Conservation (phyloP, 2,888 invertebrate species). For the Tortricodes alternella region DNA sequence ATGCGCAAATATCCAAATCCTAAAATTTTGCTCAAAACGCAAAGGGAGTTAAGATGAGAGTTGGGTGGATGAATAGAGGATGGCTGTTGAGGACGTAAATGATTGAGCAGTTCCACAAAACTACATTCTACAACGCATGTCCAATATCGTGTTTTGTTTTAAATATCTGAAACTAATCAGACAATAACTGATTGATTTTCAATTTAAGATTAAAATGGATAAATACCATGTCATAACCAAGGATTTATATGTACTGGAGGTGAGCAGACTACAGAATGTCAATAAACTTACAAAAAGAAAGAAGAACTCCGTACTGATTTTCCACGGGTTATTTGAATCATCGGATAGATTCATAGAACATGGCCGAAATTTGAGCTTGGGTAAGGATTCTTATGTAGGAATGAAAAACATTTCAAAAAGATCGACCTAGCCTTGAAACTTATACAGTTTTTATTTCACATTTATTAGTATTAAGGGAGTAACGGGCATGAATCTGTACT, state of each 20-base stretch:
- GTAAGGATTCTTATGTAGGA: not conserved
- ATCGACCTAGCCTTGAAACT: not conserved
- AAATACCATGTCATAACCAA: not conserved
- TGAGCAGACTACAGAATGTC: slow-evolving; percentile 1
- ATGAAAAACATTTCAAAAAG: not conserved
- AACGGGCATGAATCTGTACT: too few relatives aligned
- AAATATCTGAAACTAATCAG: too few relatives aligned
- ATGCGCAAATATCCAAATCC: too few relatives aligned
- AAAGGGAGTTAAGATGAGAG: too few relatives aligned
- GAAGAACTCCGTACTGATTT: not conserved
- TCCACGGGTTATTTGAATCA: slow-evolving; percentile 13
- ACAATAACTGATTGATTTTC: not conserved
- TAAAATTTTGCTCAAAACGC: too few relatives aligned
- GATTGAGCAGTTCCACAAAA: too few relatives aligned
- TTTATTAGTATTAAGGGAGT: too few relatives aligned
- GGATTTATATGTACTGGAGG: not conserved
- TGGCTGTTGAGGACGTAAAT: too few relatives aligned
- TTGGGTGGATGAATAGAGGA: too few relatives aligned
- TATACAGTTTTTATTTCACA: too few relatives aligned
- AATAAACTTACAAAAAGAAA: not conserved
- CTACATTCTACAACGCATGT: too few relatives aligned
- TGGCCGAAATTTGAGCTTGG: slow-evolving; percentile 2
- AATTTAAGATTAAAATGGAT: not conserved
- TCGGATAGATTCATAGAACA: slow-evolving; percentile 7
- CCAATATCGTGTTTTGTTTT: too few relatives aligned